These are phyloP conservation scores for Oncorhynchus gorbuscha DNA, from an alignment of 2,113 vertebrate species.

Conservation along the genomic window DNA sequence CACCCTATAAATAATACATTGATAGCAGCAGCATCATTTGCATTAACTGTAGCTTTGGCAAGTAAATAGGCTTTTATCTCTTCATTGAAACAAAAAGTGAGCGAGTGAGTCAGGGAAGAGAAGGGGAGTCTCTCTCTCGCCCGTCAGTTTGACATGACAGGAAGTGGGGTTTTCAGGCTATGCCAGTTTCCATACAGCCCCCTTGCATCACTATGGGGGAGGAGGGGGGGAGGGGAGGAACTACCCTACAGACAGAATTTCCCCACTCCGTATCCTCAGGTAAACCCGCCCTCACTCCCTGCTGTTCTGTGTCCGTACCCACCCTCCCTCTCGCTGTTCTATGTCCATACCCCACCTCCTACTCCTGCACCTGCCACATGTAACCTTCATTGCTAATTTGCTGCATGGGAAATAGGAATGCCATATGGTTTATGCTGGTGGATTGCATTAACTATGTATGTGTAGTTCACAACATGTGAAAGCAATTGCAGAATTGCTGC, in stretches of 20 bases:
- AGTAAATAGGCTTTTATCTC: conserved; percentile 77
- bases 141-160: conserved; percentile 53
- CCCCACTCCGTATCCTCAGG: conserved; percentile 19
- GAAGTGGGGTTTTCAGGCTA: conserved; percentile 43
- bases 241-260: not conserved
- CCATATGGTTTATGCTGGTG: conserved; percentile 8
- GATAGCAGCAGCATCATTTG: conserved; percentile 73
- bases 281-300: not conserved
- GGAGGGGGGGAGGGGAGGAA: conserved; percentile 27
- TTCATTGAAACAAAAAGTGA: conserved; percentile 67
- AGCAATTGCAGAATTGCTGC: too few species aligned
- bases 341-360: not conserved
- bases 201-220: conserved; percentile 44
- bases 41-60: conserved; percentile 72
- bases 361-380: conserved; percentile 14
- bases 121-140: conserved; percentile 37
- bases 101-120: not conserved
- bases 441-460: not conserved
- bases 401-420: conserved; percentile 29
- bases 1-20: conserved; percentile 75
- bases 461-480: conserved; percentile 13
- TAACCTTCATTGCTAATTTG: not conserved
- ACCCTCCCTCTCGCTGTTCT: not conserved
- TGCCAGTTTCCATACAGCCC: conserved; percentile 63
- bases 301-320: not conserved